phyloP scores from a whole-genome alignment of 2,113 vertebrate genomes.

The Theropithecus gelada region DNA sequence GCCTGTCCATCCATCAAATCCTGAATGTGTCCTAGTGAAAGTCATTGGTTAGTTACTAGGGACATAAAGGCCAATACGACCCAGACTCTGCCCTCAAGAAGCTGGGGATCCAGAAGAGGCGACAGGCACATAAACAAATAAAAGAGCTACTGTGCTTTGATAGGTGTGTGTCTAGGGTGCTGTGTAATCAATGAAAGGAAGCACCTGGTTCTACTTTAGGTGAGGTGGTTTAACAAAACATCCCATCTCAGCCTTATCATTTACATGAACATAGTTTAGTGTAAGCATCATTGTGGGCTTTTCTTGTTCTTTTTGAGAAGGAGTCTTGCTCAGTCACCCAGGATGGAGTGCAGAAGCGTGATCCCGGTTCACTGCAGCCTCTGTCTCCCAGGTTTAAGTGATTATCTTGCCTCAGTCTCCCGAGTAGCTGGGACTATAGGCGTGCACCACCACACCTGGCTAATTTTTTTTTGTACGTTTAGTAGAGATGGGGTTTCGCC shows the following conservation, averaged over 20 bases:
- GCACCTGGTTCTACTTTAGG: neutral
- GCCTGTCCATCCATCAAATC: neutral
- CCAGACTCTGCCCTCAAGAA: neutral
- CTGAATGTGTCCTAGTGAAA: neutral
- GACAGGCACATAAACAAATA: neutral
- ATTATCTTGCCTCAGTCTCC: no score
- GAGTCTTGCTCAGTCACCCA: no score
- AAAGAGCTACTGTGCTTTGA: neutral
- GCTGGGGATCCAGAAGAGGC: neutral
- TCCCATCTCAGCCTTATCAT: neutral
- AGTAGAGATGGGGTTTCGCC: no score
- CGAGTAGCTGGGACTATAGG: no score
- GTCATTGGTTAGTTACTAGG: neutral
- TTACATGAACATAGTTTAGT: neutral
- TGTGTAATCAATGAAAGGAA: neutral
- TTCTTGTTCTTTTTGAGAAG: neutral
- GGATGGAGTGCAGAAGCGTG: no score
- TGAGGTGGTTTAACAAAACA: neutral
- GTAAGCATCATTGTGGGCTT: neutral
- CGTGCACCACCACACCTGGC: no score
- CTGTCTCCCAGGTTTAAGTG: no score
- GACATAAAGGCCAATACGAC: neutral
- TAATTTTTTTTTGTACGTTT: no score
- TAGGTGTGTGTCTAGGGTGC: neutral
- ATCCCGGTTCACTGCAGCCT: no score